Evolutionary conservation across 2,888 invertebrate genomes (phyloP), one percentile per base, ranked within the genome.

Genomic region (Chymomyza fuscimana): DNA sequence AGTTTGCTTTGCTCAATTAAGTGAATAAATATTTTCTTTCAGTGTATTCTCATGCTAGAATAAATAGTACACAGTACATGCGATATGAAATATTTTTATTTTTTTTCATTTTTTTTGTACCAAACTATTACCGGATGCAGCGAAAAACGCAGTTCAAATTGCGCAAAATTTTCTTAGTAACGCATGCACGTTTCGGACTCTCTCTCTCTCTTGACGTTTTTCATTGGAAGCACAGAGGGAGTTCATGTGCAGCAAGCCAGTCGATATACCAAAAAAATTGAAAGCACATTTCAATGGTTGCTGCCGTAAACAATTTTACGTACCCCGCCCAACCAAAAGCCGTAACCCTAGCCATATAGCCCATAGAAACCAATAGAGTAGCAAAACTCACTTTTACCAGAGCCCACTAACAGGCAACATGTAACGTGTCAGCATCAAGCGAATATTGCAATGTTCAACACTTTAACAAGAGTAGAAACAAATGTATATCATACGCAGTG

Each of bases 371-470:
- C 40, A 46, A 46, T 46, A 46, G 40, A 46, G 40, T 46, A 46
- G 40, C 40, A 46, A 46, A 46, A 12, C 40, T 10, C 40, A 12
- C 40, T 15, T 12, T 46, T 46, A 12, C 40, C 40, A 12, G 32
- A 32, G 32, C 9, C 32, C 32, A 32, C 32, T 32, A 32, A 32
- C 32, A 32, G 40, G 40, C 40, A 46, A 46, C 40, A 46, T 36
- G 32, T 62, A 50, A 51, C 25, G 29, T 63, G 65, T 66, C 60
- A 65, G 60, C 69, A 65, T 7, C 40, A 69, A 66, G 64, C 72
- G 60, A 69, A 73, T 72, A 71, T 74, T 75, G 82, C 86, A 72
- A 73, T 76, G 76, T 74, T 79, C 65, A 83, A 81, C 78, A 80
- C 75, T 84, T 74, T 81, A 78, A 76, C 74, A 82, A 75, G 71